A percentile compares a stretch with the other conserved stretches of the same genome.
These are phyloP conservation scores for Drosophila seguyi DNA, from an alignment of 1,140 invertebrate genomes.

Conservation along the genomic window DNA sequence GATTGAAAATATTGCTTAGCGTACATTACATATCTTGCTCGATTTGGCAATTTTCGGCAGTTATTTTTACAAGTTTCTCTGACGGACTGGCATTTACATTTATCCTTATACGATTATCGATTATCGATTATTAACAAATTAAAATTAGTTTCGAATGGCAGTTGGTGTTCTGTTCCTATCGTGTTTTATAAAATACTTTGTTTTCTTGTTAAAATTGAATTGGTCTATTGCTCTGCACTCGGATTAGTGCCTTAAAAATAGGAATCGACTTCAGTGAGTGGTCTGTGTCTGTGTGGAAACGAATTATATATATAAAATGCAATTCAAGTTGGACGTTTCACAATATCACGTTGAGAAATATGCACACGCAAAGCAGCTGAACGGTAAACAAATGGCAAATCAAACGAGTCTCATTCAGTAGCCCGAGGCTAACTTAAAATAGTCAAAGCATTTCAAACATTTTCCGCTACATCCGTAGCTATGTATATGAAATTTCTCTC, in stretches of 20 bases:
- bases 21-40: slow-evolving; percentile 52
- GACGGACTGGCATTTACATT: slow-evolving; percentile 66
- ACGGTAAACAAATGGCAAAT: slow-evolving; percentile 65
- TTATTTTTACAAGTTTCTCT: slow-evolving; percentile 62
- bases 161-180: slow-evolving; percentile 55
- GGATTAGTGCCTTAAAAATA: slow-evolving; percentile 68
- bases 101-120: slow-evolving; percentile 22
- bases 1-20: slow-evolving; percentile 78
- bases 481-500: slow-evolving; percentile 52
- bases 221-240: slow-evolving; percentile 74
- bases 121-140: slow-evolving; percentile 54
- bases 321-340: slow-evolving; percentile 80
- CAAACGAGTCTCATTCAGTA: slow-evolving; percentile 41
- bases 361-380: slow-evolving; percentile 64
- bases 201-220: slow-evolving; percentile 61
- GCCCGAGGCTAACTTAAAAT: slow-evolving; percentile 69
- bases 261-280: slow-evolving; percentile 68
- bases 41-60: slow-evolving; percentile 64
- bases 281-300: slow-evolving; percentile 25
- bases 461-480: slow-evolving; percentile 35
- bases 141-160: slow-evolving; percentile 71
- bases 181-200: slow-evolving; percentile 48
- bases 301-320: slow-evolving; percentile 65
- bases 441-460: slow-evolving; percentile 60
- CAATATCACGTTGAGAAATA: slow-evolving; percentile 81